phyloP scores from a whole-genome alignment of 1,140 invertebrate genomes.

The Dendrolimus punctatus region DNA sequence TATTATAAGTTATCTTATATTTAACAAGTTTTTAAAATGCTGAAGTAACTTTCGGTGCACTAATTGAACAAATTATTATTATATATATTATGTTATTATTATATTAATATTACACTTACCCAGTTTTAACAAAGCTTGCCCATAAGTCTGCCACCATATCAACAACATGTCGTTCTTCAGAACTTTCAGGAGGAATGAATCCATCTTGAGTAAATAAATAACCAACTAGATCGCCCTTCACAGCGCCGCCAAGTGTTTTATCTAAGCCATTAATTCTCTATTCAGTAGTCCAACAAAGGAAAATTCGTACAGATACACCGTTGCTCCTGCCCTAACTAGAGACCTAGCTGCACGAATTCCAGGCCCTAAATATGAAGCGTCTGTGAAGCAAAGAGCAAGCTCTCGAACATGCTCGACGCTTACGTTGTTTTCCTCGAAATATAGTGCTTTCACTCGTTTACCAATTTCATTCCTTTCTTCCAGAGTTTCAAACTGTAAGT shows the following conservation, averaged over 20 bases:
- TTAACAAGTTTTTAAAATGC: no score
- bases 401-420: slow-evolving; percentile 14
- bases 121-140: slow-evolving; percentile 35
- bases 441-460: slow-evolving; percentile 24
- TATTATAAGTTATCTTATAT: no score
- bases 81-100: no score
- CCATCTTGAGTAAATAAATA: slow-evolving; percentile 33
- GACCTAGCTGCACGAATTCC: slow-evolving; percentile 29
- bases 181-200: not conserved
- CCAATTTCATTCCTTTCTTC: slow-evolving; percentile 19
- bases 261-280: slow-evolving; percentile 14
- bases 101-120: slow-evolving; percentile 25
- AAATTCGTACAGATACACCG: slow-evolving; percentile 49
- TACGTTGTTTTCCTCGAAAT: slow-evolving; percentile 33
- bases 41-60: no score
- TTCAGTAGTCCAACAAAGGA: slow-evolving; percentile 29
- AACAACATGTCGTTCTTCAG: slow-evolving; percentile 18
- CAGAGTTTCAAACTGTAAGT: slow-evolving; percentile 27
- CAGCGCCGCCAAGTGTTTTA: slow-evolving; percentile 20
- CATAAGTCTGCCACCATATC: slow-evolving; percentile 29
- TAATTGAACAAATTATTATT: no score
- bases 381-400: slow-evolving; percentile 36
- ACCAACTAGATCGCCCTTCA: slow-evolving; percentile 27
- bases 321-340: slow-evolving; percentile 26
- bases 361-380: slow-evolving; percentile 35